Conservation (phyloP, 2,888 invertebrate genomes). For the Drosophila gaucha region DNA sequence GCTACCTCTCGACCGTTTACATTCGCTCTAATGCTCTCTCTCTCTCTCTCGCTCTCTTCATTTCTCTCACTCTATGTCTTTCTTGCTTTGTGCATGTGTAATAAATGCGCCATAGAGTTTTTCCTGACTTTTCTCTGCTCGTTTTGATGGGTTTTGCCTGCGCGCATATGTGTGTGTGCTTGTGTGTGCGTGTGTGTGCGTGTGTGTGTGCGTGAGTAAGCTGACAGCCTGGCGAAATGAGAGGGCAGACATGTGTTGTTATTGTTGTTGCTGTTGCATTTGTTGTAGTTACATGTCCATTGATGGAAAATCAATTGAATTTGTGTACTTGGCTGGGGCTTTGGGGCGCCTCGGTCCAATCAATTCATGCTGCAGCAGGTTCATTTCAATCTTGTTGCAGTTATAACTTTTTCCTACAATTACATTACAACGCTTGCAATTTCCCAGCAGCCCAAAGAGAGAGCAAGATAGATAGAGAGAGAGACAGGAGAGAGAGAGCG, state of each 20-base stretch:
- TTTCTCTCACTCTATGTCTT: not conserved
- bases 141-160: slow-evolving; percentile 36
- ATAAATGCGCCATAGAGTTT: slow-evolving; percentile 45
- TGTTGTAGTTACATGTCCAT: slow-evolving; percentile 47
- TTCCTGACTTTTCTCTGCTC: slow-evolving; percentile 25
- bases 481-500: not conserved
- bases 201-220: slow-evolving; percentile 8
- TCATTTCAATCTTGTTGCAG: slow-evolving; percentile 43
- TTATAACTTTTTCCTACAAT: slow-evolving; percentile 51
- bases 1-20: not conserved
- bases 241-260: slow-evolving; percentile 18
- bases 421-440: slow-evolving; percentile 37
- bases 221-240: slow-evolving; percentile 30
- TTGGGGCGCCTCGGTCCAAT: slow-evolving; percentile 32
- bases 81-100: slow-evolving; percentile 31
- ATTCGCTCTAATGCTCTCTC: slow-evolving; percentile 5
- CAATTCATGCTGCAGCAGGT: slow-evolving; percentile 48
- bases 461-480: not conserved
- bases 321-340: slow-evolving; percentile 34
- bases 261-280: slow-evolving; percentile 5
- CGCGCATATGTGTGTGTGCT: not conserved
- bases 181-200: slow-evolving; percentile 2
- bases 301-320: slow-evolving; percentile 67
- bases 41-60: too few relatives aligned
- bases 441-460: slow-evolving; percentile 5